A percentile compares a stretch with the other conserved stretches of the same genome.
These are phyloP conservation scores for Poeciliopsis occidentalis DNA, from an alignment of 2,113 vertebrate species.

Conservation along the genomic window DNA sequence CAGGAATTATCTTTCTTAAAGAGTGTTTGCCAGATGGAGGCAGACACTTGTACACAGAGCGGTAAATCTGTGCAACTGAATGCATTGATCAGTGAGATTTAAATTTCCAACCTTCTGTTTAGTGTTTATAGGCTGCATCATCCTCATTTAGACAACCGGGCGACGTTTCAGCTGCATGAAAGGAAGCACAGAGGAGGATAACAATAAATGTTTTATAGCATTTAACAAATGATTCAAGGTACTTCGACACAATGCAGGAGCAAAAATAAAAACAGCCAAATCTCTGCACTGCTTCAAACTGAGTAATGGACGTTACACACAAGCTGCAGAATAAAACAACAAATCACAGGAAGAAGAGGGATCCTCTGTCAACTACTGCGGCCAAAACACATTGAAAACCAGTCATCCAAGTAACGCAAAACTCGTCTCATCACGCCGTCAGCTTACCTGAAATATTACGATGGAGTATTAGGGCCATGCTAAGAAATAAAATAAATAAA, in stretches of 20 bases:
- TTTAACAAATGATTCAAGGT: conserved; percentile 36
- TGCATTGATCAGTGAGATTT: conserved; percentile 33
- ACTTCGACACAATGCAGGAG: conserved; percentile 2
- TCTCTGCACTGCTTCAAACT: not conserved
- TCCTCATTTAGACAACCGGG: conserved; percentile 18
- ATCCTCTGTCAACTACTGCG: not conserved
- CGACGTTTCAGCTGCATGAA: conserved; percentile 22
- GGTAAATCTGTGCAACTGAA: conserved; percentile 20
- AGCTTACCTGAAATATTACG: not conserved
- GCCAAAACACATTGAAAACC: not conserved
- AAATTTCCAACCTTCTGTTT: conserved; percentile 5
- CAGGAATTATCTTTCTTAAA: conserved; percentile 8
- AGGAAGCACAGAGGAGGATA: conserved; percentile 32
- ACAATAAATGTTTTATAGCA: not conserved
- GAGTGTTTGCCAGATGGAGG: not conserved
- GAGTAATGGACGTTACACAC: not conserved
- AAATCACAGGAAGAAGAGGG: not conserved
- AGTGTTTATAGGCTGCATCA: not conserved
- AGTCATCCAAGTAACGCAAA: not conserved
- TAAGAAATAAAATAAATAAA: too few relatives aligned
- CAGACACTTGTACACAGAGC: not conserved
- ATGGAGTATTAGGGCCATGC: not conserved
- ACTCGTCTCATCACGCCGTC: not conserved
- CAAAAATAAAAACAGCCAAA: not conserved
- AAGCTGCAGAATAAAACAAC: not conserved